A percentile compares a stretch with the other conserved stretches of the same genome.
phyloP scores from a whole-genome alignment of 2,797 vertebrate species.

The Myotis pilosus region DNA sequence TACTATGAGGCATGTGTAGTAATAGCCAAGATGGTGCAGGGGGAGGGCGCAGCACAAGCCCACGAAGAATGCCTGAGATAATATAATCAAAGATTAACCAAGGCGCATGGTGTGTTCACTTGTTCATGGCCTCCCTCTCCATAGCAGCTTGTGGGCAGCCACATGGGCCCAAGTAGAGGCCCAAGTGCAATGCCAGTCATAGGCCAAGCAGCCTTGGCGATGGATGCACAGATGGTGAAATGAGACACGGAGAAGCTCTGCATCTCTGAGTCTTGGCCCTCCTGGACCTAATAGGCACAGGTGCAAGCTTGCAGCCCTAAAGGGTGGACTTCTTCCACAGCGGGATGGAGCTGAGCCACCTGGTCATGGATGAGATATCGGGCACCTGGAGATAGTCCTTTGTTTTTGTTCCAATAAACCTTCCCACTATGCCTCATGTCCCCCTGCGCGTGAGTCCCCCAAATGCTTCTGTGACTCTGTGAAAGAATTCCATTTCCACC shows the following conservation, averaged over 20 bases:
- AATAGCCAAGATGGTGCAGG: not conserved
- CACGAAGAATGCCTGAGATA: not conserved
- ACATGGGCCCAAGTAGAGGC: not conserved
- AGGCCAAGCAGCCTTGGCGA: not conserved
- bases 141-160: not conserved
- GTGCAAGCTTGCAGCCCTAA: not conserved
- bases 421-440: not conserved
- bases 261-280: not conserved
- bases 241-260: not conserved
- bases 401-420: not conserved
- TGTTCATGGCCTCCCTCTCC: not conserved
- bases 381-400: not conserved
- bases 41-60: not conserved
- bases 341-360: not conserved
- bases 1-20: not conserved
- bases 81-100: not conserved
- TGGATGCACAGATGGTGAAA: not conserved
- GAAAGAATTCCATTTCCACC: not conserved
- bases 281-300: not conserved
- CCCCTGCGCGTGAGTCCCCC: not conserved
- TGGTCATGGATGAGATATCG: not conserved
- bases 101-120: not conserved
- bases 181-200: not conserved
- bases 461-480: not conserved
- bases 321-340: not conserved